Evolutionary conservation across 1,140 invertebrate genomes (phyloP).

Genomic region (Camponotus floridanus): DNA sequence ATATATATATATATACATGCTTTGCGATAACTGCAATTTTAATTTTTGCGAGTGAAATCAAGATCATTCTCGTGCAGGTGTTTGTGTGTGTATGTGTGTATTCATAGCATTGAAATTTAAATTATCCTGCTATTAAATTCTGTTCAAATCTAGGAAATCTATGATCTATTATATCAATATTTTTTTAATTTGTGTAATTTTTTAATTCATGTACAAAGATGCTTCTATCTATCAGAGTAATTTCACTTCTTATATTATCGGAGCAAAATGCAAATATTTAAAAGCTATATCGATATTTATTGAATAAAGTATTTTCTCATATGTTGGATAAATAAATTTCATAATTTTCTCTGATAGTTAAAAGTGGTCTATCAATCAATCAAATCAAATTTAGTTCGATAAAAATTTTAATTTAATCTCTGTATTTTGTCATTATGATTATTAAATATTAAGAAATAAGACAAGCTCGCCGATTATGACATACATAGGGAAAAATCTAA

Average conservation of each 20-base stretch:
- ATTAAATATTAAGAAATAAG: background rate
- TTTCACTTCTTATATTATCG: background rate
- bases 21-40: conserved; percentile 14
- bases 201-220: background rate
- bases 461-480: background rate
- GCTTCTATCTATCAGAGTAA: background rate
- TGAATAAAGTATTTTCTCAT: background rate
- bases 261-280: too few relatives aligned
- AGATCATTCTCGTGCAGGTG: too few relatives aligned
- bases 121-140: background rate
- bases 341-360: background rate
- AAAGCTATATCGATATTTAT: background rate
- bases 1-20: background rate
- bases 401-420: background rate
- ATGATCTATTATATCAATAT: background rate
- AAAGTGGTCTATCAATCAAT: background rate
- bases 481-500: background rate
- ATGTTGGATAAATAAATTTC: background rate
- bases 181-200: background rate
- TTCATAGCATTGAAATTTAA: background rate
- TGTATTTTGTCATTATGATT: background rate
- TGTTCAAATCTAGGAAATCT: background rate
- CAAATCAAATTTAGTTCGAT: background rate
- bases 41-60: conserved; percentile 2
- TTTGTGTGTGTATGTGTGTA: background rate